Percentiles rank a stretch among this genome's conserved stretches.
These are phyloP conservation scores for Margaritifera margaritifera DNA, from an alignment of 2,888 invertebrate genomes.

Conservation along the genomic window DNA sequence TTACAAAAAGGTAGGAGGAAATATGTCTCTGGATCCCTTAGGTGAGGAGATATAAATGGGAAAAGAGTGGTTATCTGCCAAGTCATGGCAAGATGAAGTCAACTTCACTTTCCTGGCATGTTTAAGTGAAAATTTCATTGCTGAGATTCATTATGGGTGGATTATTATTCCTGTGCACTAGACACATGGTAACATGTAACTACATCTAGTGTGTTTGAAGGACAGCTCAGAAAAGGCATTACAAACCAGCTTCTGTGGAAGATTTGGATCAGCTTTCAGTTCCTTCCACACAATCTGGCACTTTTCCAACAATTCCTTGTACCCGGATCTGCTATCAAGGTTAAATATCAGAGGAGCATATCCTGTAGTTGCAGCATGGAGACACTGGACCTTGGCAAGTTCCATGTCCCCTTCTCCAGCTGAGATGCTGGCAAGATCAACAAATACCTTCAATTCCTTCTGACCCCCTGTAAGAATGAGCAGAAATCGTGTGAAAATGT, in stretches of 20 bases:
- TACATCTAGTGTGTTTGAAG: too few relatives aligned
- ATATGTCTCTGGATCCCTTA: too few relatives aligned
- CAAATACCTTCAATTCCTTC: conserved; percentile 49
- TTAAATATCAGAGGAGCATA: conserved; percentile 65
- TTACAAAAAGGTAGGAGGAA: too few relatives aligned
- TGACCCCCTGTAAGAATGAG: conserved; percentile 23
- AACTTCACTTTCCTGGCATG: too few relatives aligned
- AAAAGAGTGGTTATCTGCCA: too few relatives aligned
- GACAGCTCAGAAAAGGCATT: not conserved
- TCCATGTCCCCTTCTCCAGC: conserved; percentile 62
- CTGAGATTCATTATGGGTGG: too few relatives aligned
- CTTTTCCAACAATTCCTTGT: conserved; percentile 38
- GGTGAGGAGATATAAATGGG: too few relatives aligned
- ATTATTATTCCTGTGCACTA: too few relatives aligned
- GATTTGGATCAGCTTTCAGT: conserved; percentile 42
- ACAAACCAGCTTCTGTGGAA: conserved; percentile 58
- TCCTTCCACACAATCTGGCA: conserved; percentile 57
- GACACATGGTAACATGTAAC: too few relatives aligned
- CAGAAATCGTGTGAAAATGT: too few relatives aligned
- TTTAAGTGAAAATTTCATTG: too few relatives aligned
- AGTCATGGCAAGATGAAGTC: too few relatives aligned
- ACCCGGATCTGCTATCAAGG: conserved; percentile 34
- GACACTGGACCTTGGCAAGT: conserved; percentile 52
- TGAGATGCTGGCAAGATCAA: conserved; percentile 62
- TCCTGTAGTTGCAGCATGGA: conserved; percentile 59